Conservation (phyloP, 2,888 invertebrate species). For the Caenorhabditis angaria region DNA sequence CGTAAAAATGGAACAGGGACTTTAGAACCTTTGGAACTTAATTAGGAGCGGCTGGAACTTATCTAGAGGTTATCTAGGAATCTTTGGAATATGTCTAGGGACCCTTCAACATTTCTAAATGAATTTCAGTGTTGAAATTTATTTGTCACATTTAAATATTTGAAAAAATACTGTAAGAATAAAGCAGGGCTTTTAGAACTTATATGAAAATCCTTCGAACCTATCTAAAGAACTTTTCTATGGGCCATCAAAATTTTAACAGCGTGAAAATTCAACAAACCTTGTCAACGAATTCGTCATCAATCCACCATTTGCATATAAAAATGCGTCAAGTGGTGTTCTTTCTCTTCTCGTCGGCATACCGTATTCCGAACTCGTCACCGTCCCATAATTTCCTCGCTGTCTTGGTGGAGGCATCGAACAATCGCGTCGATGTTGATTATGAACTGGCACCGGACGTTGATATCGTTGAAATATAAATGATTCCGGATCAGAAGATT, state of each 20-base stretch:
- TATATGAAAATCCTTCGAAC: too few relatives aligned
- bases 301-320: background rate
- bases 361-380: background rate
- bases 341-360: background rate
- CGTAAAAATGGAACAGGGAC: too few relatives aligned
- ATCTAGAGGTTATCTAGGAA: too few relatives aligned
- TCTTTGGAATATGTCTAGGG: too few relatives aligned
- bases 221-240: background rate
- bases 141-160: too few relatives aligned
- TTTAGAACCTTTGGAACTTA: too few relatives aligned
- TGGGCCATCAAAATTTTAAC: background rate
- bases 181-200: too few relatives aligned
- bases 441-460: background rate
- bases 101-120: too few relatives aligned
- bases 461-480: background rate
- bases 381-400: background rate
- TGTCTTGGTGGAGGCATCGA: slow-evolving; percentile 36
- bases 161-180: too few relatives aligned
- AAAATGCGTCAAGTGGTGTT: background rate
- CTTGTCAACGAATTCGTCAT: slow-evolving; percentile 10
- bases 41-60: too few relatives aligned
- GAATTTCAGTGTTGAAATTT: too few relatives aligned
- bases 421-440: slow-evolving; percentile 19
- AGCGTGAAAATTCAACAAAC: background rate
- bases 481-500: slow-evolving; percentile 18